Evolutionary conservation across 2,113 vertebrate genomes (phyloP).

Genomic region (Oceanites oceanicus): DNA sequence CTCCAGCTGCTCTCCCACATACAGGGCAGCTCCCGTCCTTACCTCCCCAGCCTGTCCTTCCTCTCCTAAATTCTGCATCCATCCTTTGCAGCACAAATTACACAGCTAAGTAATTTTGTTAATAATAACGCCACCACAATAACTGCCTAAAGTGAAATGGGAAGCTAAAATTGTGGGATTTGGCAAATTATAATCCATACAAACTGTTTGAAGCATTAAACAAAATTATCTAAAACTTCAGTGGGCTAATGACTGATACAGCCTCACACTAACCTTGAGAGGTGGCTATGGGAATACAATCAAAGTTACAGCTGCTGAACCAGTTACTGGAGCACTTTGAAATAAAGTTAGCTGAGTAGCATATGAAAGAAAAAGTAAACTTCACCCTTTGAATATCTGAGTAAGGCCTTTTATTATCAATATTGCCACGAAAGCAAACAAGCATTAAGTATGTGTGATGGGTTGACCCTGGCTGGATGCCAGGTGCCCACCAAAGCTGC

Average conservation of each 20-base stretch:
- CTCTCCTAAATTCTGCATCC: neutral
- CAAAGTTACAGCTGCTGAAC: neutral
- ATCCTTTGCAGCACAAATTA: neutral
- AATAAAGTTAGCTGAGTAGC: neutral
- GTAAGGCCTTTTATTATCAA: neutral
- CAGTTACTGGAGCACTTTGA: slow-evolving; percentile 11
- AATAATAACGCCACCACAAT: neutral
- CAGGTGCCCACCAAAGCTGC: neutral
- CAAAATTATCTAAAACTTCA: neutral
- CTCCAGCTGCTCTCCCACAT: neutral
- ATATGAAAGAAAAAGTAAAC: slow-evolving; percentile 25
- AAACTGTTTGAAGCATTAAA: neutral
- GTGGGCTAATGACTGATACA: neutral
- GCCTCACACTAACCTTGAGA: neutral
- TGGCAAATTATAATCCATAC: neutral
- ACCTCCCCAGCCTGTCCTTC: neutral
- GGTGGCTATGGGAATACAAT: neutral
- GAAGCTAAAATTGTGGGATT: neutral
- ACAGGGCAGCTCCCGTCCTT: neutral
- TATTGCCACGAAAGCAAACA: slow-evolving; percentile 6
- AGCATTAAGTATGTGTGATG: neutral
- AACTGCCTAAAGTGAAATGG: neutral
- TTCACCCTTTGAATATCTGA: neutral
- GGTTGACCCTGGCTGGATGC: neutral
- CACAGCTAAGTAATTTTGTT: neutral